Evolutionary conservation across 2,113 vertebrate genomes (phyloP).

Genomic region (Stomatorhinus ivindoensis): DNA sequence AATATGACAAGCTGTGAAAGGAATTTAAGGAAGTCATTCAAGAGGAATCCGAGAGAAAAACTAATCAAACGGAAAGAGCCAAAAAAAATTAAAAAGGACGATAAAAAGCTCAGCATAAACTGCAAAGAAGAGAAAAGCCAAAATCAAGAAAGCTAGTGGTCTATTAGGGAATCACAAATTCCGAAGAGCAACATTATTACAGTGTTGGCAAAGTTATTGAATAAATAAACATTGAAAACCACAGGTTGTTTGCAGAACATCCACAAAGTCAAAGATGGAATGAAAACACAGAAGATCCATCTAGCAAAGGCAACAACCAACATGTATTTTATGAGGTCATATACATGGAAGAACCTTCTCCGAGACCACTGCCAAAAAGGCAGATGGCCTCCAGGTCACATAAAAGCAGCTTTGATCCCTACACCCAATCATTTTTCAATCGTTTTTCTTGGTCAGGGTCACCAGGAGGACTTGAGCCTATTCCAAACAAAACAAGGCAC

Average conservation of each 20-base stretch:
- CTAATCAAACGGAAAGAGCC: background rate
- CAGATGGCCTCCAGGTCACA: background rate
- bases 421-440: background rate
- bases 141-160: background rate
- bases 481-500: background rate
- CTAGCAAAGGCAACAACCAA: background rate
- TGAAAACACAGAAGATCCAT: background rate
- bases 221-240: background rate
- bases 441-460: background rate
- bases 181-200: background rate
- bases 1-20: background rate
- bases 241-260: background rate
- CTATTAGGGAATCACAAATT: background rate
- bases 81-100: background rate
- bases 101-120: background rate
- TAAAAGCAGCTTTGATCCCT: background rate
- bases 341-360: background rate
- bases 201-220: background rate
- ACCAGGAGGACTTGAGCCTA: background rate
- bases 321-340: background rate
- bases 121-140: background rate
- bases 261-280: background rate
- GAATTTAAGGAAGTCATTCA: background rate
- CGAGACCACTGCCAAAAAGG: background rate
- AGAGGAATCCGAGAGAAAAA: background rate